Conservation (phyloP, 2,888 invertebrate genomes). For the Tachina grossa region DNA sequence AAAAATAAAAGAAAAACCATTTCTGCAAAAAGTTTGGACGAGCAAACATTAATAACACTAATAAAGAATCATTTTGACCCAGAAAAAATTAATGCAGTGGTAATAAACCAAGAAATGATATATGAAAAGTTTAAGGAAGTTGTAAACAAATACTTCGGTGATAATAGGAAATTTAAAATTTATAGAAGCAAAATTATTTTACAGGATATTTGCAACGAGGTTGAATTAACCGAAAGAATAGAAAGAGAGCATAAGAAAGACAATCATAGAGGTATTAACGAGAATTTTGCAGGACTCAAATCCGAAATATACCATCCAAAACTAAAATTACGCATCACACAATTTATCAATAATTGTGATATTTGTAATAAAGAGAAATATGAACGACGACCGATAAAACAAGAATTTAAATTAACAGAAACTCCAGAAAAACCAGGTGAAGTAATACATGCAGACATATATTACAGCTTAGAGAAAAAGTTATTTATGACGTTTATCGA, state of each 20-base stretch:
- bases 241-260: not conserved
- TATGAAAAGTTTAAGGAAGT: conserved; percentile 26
- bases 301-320: not conserved
- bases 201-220: not conserved
- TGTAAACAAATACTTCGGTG: conserved; percentile 1
- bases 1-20: conserved; percentile 23
- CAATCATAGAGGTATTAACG: not conserved
- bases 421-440: conserved; percentile 49
- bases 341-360: conserved; percentile 31
- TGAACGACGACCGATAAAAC: conserved; percentile 39
- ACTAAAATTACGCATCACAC: not conserved
- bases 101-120: not conserved
- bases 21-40: conserved; percentile 18
- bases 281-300: not conserved
- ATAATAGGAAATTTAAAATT: not conserved
- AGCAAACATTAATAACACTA: conserved; percentile 30
- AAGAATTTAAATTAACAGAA: conserved; percentile 71
- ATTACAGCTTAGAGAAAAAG: no score
- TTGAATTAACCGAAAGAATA: not conserved
- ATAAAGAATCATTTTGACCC: conserved; percentile 29
- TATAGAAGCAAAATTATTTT: no score
- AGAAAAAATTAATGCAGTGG: conserved; percentile 10
- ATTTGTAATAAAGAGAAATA: conserved; percentile 11
- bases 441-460: no score
- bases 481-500: no score